Evolutionary conservation across 1,140 invertebrate genomes (phyloP), one percentile per base, ranked within the genome.

Genomic region (Sesamia nonagrioides): DNA sequence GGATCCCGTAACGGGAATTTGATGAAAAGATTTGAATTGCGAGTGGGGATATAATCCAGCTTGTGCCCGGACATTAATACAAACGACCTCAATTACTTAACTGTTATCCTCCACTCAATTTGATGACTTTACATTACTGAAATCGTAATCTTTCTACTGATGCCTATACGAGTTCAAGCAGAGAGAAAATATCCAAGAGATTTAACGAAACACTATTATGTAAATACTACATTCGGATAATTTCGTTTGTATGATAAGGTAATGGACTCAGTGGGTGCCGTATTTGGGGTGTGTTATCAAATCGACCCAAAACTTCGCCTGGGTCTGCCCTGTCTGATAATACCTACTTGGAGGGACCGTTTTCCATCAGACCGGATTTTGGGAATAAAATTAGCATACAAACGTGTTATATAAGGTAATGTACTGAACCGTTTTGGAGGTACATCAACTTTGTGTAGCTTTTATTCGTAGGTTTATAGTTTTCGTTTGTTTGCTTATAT

Each of bases 371-470:
- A 84, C 72, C 82, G 86, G 90, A 91, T 91, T 92, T 90, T 73
- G 83, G 82, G 88, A 87, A 91, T 91, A 88, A 91, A 91, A 92
- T 92, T 92, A 88, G 88, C 91, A 92, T 92, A 91, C 85, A 89
- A 91, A 91, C 89, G 85, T 87, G 82, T 85, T 87, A 88, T 87
- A 81, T 85, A 82, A 80, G 83, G 80, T 86, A 90, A 88, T 90
- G 85, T 78, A 84, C 66, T 27, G 76, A 82, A 82, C 82, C 82
- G 81, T 79, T 83, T 78, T 63, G 73, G 68, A 86, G 83, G 83
- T 85, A 83, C 74, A 76, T 83, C 45, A 75, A 85, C 73, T 74
- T 63, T 56, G 50, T 5, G 63, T 11, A n/a, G 33, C 11, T 74
- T 68, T 35, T 33, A 37, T 54, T 72, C 50, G 13, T 74, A 40